Evolutionary conservation across 2,797 vertebrate species (phyloP), one percentile per base, ranked within the genome.

Genomic region (Catharus ustulatus): DNA sequence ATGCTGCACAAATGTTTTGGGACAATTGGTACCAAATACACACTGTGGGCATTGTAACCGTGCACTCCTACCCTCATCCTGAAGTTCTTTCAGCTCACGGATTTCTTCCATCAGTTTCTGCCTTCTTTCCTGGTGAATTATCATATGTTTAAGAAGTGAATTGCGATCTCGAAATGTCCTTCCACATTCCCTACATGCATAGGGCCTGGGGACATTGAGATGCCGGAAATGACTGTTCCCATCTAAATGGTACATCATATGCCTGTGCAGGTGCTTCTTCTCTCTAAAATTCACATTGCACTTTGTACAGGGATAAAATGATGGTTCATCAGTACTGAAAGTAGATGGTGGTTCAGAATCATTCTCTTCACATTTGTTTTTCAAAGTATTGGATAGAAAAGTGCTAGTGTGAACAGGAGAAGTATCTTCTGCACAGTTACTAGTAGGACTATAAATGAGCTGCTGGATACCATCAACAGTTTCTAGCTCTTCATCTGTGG

Each of bases 191-290:
- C 98, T 98, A 98, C 99, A 99, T 72, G 99, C 98, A 97, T 99
- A 99, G 94, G 98, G 98, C 95, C 98, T 98, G 49, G 98, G 98
- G 95, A 98, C 98, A 96, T 98, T 98, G 97, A 98, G 98, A 95
- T 98, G 98, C 40, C 98, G 98, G 97, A 99, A 98, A 98, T 99
- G 99, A 98, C 99, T 99, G 97, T 99, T 98, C 95, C 98, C 98
- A 96, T 98, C 98, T 98, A 99, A 98, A 98, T 99, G 99, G 98
- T 99, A 99, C 99, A 99, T 99, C 99, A 99, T 98, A 97, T 99
- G 98, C 95, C 98, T 98, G 97, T 99, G 99, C 98, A 99, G 98
- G 97, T 99, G 98, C 77, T 98, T 98, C 96, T 98, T 98, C 98
- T 99, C 98, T 98, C 98, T 98, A 97, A 99, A 99, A 98, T 99